phyloP scores from a whole-genome alignment of 2,797 vertebrate species.

The Pantherophis vulpinus region DNA sequence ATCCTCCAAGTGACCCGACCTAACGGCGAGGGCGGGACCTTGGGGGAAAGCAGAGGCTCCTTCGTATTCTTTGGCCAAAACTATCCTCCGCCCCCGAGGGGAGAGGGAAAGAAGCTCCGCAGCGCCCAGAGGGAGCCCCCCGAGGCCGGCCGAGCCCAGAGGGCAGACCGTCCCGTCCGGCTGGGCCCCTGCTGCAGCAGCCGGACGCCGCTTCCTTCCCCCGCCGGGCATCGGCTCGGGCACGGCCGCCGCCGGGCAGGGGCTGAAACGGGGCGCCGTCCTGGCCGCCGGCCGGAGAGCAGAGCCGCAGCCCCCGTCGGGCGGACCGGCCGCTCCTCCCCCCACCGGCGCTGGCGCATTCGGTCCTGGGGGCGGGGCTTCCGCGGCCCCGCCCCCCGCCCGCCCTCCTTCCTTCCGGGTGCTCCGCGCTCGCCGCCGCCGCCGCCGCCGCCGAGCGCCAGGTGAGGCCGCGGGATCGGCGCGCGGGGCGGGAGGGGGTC shows the following conservation, averaged over 20 bases:
- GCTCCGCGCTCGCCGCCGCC: neutral
- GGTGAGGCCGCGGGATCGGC: neutral
- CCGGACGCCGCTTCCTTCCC: neutral
- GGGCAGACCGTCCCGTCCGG: neutral
- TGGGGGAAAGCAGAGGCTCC: neutral
- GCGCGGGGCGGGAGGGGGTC: neutral
- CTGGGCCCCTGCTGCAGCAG: no score
- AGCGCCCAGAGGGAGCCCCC: neutral
- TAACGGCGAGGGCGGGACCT: neutral
- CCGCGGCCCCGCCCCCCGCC: neutral
- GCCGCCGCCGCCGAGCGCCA: neutral
- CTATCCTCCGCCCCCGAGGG: neutral
- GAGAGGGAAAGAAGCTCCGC: neutral
- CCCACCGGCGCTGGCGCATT: no score
- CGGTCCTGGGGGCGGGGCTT: neutral
- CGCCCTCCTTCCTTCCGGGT: conserved; percentile 15
- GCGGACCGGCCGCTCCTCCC: neutral
- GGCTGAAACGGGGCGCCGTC: no score
- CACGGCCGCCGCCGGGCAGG: no score
- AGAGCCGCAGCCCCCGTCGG: no score
- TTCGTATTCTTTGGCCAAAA: neutral
- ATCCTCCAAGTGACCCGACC: neutral
- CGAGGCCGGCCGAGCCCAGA: no score
- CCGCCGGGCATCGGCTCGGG: no score
- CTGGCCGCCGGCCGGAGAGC: no score